Conservation (phyloP, 2,888 invertebrate genomes). For the Callosobruchus maculatus region DNA sequence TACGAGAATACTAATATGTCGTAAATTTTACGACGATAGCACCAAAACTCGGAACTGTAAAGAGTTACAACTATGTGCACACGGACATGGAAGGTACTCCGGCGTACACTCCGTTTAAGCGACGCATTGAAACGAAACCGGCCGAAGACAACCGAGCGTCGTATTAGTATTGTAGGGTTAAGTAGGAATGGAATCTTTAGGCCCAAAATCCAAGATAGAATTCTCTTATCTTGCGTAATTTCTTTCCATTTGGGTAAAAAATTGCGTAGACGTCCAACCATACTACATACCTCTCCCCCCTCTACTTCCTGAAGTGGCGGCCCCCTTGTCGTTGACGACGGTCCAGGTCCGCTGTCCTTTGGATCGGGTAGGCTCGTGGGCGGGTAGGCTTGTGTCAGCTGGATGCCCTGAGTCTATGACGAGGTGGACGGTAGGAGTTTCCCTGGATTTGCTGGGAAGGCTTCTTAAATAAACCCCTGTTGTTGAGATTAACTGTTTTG, state of each 20-base stretch:
- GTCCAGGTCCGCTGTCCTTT: not conserved
- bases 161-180: too few species aligned
- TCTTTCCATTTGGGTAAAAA: constrained; percentile 2
- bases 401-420: constrained; percentile 6
- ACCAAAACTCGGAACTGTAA: too few species aligned
- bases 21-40: too few species aligned
- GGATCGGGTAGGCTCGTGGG: not conserved
- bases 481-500: not conserved
- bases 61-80: too few species aligned
- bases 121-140: too few species aligned
- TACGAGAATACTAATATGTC: too few species aligned
- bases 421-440: constrained; percentile 16
- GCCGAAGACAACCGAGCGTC: too few species aligned
- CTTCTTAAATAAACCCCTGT: not conserved
- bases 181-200: constrained; percentile 3
- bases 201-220: constrained; percentile 7
- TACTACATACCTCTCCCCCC: not conserved
- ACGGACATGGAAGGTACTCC: too few species aligned
- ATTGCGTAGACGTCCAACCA: constrained; percentile 3
- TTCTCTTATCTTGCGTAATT: constrained; percentile 2
- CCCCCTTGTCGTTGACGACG: not conserved
- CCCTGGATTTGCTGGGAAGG: not conserved
- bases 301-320: not conserved
- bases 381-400: not conserved
- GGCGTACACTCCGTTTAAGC: too few species aligned